Conservation (phyloP, 2,113 vertebrate genomes). For the Monopterus albus region DNA sequence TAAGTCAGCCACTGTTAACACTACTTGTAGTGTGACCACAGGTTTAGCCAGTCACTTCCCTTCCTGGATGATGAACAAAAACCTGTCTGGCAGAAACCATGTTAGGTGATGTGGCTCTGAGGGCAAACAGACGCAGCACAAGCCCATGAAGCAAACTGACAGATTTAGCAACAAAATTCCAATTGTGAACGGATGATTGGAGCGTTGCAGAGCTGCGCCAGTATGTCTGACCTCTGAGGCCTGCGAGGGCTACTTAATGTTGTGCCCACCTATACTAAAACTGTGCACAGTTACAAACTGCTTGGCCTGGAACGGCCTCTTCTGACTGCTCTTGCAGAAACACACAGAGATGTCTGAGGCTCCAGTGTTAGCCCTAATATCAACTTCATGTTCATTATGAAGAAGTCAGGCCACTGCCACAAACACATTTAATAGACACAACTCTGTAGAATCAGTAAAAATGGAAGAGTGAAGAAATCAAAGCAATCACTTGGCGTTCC, state of each 20-base stretch:
- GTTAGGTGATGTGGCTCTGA: conserved; percentile 28
- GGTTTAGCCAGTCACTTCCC: conserved; percentile 13
- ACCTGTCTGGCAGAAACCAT: conserved; percentile 2
- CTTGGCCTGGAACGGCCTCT: conserved; percentile 24
- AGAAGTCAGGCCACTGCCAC: conserved; percentile 22
- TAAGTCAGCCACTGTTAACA: conserved; percentile 7
- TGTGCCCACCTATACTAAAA: conserved; percentile 1
- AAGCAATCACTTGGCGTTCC: conserved; percentile 45
- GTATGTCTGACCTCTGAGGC: conserved; percentile 46
- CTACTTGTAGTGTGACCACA: conserved; percentile 15
- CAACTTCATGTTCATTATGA: conserved; percentile 16
- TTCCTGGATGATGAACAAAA: conserved; percentile 27
- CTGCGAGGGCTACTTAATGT: no score
- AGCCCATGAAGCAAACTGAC: conserved; percentile 5
- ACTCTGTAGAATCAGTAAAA: conserved; percentile 1
- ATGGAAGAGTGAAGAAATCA: background rate
- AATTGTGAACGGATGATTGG: conserved; percentile 50
- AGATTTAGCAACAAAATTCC: conserved; percentile 59
- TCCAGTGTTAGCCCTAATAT: conserved; percentile 39
- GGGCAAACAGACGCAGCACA: conserved; percentile 2
- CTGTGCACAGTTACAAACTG: background rate
- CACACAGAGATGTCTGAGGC: background rate
- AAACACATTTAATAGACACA: background rate
- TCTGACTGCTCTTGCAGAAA: background rate
- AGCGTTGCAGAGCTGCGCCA: conserved; percentile 31